These are phyloP conservation scores for Poeciliopsis occidentalis DNA, from an alignment of 2,113 vertebrate species.

Conservation along the genomic window DNA sequence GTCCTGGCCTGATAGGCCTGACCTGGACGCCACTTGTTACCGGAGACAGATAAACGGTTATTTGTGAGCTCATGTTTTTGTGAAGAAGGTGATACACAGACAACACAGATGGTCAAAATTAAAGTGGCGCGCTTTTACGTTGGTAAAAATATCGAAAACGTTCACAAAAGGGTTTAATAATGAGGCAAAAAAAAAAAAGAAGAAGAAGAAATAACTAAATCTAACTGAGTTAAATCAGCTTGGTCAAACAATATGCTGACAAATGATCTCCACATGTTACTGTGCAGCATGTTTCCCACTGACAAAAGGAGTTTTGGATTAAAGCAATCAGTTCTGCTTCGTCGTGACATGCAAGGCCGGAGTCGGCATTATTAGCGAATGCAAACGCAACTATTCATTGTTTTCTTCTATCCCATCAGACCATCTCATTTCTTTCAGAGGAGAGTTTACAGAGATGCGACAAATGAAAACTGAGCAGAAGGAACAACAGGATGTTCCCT, in stretches of 20 bases:
- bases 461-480: background rate
- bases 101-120: background rate
- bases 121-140: background rate
- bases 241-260: constrained; percentile 37
- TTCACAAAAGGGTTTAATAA: background rate
- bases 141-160: background rate
- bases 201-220: background rate
- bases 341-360: constrained; percentile 35
- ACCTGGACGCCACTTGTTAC: constrained; percentile 48
- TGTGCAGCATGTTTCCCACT: constrained; percentile 35
- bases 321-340: constrained; percentile 45
- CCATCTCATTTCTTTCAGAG: constrained; percentile 1
- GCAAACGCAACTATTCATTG: constrained; percentile 46
- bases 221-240: constrained; percentile 8
- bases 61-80: constrained; percentile 42
- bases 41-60: constrained; percentile 59
- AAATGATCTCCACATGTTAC: constrained; percentile 71
- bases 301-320: constrained; percentile 50
- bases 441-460: no score
- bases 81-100: constrained; percentile 11
- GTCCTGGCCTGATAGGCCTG: constrained; percentile 48
- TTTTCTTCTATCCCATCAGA: constrained; percentile 6
- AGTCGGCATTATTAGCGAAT: constrained; percentile 32
- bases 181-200: background rate
- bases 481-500: background rate